phyloP scores from a whole-genome alignment of 2,113 vertebrate genomes.

The Callithrix jacchus region DNA sequence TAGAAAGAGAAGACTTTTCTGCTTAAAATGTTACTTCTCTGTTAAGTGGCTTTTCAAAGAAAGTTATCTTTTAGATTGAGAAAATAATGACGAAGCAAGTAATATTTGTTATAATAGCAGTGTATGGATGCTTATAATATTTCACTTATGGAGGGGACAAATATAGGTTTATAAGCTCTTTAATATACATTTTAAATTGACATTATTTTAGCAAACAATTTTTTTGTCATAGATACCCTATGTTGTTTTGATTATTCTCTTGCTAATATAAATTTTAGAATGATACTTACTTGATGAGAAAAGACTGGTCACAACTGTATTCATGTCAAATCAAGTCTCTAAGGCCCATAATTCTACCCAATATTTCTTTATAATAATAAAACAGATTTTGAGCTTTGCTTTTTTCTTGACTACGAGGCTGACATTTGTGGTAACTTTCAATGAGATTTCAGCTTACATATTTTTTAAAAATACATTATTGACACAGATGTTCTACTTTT shows the following conservation, averaged over 20 bases:
- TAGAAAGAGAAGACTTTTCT: not conserved
- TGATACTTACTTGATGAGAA: not conserved
- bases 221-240: not conserved
- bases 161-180: constrained; percentile 7
- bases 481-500: not conserved
- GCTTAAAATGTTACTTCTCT: not conserved
- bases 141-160: not conserved
- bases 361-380: constrained; percentile 20
- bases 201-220: constrained; percentile 25
- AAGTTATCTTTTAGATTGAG: constrained; percentile 41
- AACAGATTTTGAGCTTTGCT: constrained; percentile 5
- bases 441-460: not conserved
- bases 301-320: not conserved
- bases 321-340: not conserved
- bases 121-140: not conserved
- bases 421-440: not conserved
- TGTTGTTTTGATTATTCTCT: not conserved
- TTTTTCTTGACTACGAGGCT: not conserved
- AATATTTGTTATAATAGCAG: not conserved
- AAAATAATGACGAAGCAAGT: not conserved
- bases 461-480: not conserved
- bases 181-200: not conserved
- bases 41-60: not conserved
- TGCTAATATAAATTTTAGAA: not conserved
- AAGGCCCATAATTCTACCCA: not conserved